Evolutionary conservation across 2,113 vertebrate species (phyloP), one percentile per base, ranked within the genome.

Genomic region (Hyperopisus bebe): DNA sequence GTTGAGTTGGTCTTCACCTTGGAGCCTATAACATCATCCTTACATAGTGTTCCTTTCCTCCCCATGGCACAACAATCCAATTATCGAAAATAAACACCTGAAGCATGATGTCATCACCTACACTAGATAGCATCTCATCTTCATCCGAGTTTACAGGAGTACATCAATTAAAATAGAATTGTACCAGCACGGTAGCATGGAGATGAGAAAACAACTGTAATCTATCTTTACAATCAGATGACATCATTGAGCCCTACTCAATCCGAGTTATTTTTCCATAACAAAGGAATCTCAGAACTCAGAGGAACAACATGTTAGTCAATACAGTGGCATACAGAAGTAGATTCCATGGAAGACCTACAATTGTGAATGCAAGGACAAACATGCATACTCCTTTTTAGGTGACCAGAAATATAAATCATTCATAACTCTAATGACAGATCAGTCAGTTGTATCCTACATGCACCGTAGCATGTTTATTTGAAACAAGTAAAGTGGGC

Each of bases 91-190:
- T 90, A 88, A 91, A 91, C 66, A 70, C 86, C 90, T 92, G 80
- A 88, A 70, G 90, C 66, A 94, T 94, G 94, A 95, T 94, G 93
- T 94, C 93, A 95, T 92, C 84, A 88, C 13, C 91, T 77, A 92
- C 91, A 83, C 87, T 89, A 91, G 92, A 95, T 93, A 93, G 90
- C 90, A 93, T 94, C 94, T 94, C 62, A 91, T 92, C 91, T 91
- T 70, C 66, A 58, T 93, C 91, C 89, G 90, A 92, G 77, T 88
- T 91, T 87, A 80, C 74, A 42, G 8, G 74, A 39, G 74, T 31
- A 70, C 62, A 91, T 91, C 88, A 90, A 88, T 90, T 89, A 94
- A 93, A 88, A 89, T 80, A 92, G 89, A 91, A 90, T 87, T 90
- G 74, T 89, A 88, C 92, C 88, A 92, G 92, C 93, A 91, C 74